A percentile compares a stretch with the other conserved stretches of the same genome.
Evolutionary conservation across 1,140 invertebrate species (phyloP).

Genomic region (Zeugodacus cucurbitae): DNA sequence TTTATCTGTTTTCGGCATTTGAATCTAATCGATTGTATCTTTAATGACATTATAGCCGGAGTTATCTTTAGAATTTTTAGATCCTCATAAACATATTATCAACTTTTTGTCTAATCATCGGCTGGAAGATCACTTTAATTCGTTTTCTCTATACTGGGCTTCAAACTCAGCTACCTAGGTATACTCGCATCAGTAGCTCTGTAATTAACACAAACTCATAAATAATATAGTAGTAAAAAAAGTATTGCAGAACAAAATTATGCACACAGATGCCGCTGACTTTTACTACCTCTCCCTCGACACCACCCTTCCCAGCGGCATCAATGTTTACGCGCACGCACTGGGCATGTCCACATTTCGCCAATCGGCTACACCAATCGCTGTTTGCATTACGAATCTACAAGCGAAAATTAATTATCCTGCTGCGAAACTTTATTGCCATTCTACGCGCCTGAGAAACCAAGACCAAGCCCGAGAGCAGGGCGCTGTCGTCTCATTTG

Average conservation of each 20-base stretch:
- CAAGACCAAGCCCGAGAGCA: too few species aligned
- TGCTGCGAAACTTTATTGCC: not conserved
- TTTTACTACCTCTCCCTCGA: not conserved
- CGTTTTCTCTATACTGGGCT: too few species aligned
- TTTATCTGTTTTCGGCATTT: too few species aligned
- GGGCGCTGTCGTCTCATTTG: not conserved
- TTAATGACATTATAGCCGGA: too few species aligned
- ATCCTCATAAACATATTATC: too few species aligned
- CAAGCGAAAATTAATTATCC: conserved; percentile 8
- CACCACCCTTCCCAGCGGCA: rapidly evolving
- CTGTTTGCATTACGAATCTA: not conserved
- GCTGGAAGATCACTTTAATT: too few species aligned
- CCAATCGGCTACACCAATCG: not conserved
- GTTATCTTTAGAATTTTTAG: too few species aligned
- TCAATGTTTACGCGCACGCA: not conserved
- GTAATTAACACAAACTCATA: too few species aligned
- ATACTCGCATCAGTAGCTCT: too few species aligned
- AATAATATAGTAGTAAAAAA: not conserved
- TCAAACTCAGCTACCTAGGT: too few species aligned
- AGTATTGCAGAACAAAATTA: not conserved
- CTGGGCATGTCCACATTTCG: not conserved
- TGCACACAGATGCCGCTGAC: not conserved
- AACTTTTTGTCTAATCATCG: too few species aligned
- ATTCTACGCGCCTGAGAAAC: not conserved
- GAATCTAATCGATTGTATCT: too few species aligned